phyloP scores from a whole-genome alignment of 2,888 invertebrate species.

The Boloria euphrosyne region DNA sequence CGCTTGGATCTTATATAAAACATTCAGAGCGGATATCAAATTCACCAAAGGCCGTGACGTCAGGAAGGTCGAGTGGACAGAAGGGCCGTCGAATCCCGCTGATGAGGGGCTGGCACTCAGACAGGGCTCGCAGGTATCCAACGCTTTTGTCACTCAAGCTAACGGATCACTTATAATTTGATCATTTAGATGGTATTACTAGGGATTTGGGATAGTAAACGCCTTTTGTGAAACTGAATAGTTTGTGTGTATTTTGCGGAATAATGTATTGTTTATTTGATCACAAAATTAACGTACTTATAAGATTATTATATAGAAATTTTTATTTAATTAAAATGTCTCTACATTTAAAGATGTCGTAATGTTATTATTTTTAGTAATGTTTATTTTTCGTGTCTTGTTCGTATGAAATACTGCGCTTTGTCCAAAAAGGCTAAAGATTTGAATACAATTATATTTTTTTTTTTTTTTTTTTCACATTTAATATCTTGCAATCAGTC shows the following conservation, averaged over 20 bases:
- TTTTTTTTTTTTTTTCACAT: too few relatives aligned
- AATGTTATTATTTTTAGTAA: too few relatives aligned
- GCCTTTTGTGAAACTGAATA: slow-evolving; percentile 8
- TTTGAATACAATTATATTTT: too few relatives aligned
- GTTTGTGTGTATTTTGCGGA: background rate
- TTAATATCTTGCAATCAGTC: too few relatives aligned
- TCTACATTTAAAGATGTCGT: too few relatives aligned
- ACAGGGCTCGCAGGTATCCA: slow-evolving; percentile 33
- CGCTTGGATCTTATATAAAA: slow-evolving; percentile 21
- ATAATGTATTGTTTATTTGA: too few relatives aligned
- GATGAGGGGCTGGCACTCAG: slow-evolving; percentile 44
- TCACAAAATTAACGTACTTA: too few relatives aligned
- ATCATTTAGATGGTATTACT: slow-evolving; percentile 21
- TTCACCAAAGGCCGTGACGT: slow-evolving; percentile 40
- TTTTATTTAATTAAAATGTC: too few relatives aligned
- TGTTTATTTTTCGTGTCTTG: too few relatives aligned
- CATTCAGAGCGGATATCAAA: slow-evolving; percentile 34
- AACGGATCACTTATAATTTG: slow-evolving; percentile 29
- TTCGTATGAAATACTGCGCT: too few relatives aligned
- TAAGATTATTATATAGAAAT: too few relatives aligned
- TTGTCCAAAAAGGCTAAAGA: too few relatives aligned
- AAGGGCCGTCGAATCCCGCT: slow-evolving; percentile 47
- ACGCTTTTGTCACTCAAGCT: slow-evolving; percentile 36
- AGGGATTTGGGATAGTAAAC: slow-evolving; percentile 10
- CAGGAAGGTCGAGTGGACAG: slow-evolving; percentile 45